Conservation (phyloP, 1,140 invertebrate genomes). For the Platyscapa corneri region DNA sequence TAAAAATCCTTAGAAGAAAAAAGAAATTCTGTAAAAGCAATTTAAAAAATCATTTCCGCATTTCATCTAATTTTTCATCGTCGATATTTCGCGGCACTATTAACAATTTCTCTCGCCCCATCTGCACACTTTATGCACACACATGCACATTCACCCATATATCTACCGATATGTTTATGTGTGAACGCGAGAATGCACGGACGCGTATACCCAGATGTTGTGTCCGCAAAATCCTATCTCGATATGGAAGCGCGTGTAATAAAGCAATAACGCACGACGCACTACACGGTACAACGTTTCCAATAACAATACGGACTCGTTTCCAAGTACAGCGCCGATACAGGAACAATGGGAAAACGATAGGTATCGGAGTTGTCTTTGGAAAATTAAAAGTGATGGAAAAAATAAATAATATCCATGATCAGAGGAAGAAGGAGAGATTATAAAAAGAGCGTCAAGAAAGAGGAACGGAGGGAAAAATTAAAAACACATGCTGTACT, state of each 20-base stretch:
- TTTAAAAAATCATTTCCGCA: too few species aligned
- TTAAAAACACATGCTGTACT: not conserved
- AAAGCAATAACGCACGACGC: constrained; percentile 46
- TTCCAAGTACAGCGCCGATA: constrained; percentile 14
- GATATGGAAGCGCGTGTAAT: constrained; percentile 45
- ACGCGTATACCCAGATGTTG: not conserved
- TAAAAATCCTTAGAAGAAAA: too few species aligned
- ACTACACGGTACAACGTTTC: not conserved
- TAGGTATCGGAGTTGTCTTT: constrained; percentile 55
- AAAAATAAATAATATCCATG: constrained; percentile 60
- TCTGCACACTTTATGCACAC: too few species aligned
- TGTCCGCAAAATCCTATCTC: constrained; percentile 35
- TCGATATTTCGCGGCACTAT: not conserved
- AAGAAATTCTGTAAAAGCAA: too few species aligned
- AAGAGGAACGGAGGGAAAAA: not conserved
- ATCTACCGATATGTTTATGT: not conserved
- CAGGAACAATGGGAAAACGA: constrained; percentile 46
- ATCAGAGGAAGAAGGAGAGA: not conserved
- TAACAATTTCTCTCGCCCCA: not conserved
- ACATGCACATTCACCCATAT: too few species aligned
- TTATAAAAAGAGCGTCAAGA: not conserved
- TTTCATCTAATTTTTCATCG: not conserved
- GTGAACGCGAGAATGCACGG: not conserved
- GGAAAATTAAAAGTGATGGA: constrained; percentile 59
- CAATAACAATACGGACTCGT: constrained; percentile 34